phyloP scores from a whole-genome alignment of 35 echinoderm and acorn worm genomes.

The Lytechinus pictus region DNA sequence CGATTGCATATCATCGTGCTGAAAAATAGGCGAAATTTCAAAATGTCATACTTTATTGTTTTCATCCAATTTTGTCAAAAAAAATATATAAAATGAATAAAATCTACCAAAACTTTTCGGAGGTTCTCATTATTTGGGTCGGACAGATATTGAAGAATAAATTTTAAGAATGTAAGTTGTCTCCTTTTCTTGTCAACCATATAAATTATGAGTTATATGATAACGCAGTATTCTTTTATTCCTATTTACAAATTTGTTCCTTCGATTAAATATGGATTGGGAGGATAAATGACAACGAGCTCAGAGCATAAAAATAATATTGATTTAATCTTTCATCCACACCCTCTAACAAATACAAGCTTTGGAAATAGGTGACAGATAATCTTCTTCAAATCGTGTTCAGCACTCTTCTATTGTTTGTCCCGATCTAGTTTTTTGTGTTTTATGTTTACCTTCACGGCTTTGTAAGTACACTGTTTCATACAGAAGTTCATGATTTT shows the following conservation, averaged over 20 bases:
- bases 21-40: no score
- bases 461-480: neutral
- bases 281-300: neutral
- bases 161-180: no score
- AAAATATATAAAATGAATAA: no score
- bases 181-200: no score
- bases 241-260: neutral
- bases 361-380: constrained; percentile 6
- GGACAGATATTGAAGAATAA: no score
- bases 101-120: no score
- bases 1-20: no score
- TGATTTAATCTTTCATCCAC: neutral
- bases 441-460: neutral
- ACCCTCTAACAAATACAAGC: neutral
- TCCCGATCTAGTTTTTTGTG: neutral
- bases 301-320: neutral
- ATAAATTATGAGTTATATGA: no score
- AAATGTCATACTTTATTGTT: no score
- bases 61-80: no score
- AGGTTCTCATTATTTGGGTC: no score
- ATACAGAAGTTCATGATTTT: constrained; percentile 14
- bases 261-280: neutral
- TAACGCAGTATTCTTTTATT: neutral
- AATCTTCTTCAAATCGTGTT: constrained; percentile 13
- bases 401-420: neutral